These are phyloP conservation scores for Poecile atricapillus DNA, from an alignment of 2,113 vertebrate genomes.

Conservation along the genomic window DNA sequence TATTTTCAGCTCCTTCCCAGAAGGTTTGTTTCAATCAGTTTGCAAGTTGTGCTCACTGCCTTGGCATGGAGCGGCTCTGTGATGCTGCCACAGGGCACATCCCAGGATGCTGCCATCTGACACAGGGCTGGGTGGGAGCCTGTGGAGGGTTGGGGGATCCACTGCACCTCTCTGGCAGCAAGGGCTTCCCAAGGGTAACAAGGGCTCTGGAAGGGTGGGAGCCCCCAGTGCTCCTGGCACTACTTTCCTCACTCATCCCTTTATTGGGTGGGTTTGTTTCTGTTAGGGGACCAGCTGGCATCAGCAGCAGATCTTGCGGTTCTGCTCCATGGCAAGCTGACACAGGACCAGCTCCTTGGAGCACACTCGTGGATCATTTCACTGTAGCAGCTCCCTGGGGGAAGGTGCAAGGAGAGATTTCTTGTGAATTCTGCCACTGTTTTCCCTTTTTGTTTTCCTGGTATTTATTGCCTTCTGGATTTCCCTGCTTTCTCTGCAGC, in stretches of 20 bases:
- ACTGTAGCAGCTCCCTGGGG: background rate
- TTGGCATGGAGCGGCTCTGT: rapidly evolving
- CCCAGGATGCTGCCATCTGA: rapidly evolving
- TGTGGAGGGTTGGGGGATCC: rapidly evolving
- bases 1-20: background rate
- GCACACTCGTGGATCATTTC: background rate
- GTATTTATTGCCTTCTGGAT: background rate
- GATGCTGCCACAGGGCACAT: background rate
- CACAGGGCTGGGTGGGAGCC: rapidly evolving
- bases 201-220: background rate
- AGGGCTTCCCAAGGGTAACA: background rate
- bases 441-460: background rate
- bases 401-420: background rate
- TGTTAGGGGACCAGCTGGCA: background rate
- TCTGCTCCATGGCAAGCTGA: rapidly evolving
- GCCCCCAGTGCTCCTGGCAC: rapidly evolving
- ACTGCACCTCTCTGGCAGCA: rapidly evolving
- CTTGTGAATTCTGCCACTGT: background rate
- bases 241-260: rapidly evolving
- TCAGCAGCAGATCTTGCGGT: rapidly evolving
- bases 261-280: rapidly evolving
- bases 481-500: background rate
- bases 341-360: background rate
- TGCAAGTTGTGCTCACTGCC: background rate
- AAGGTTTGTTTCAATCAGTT: background rate